Base-by-base conservation (phyloP, 2,888 invertebrate genomes). In the Amblyjoppa fuscipennis region DNA sequence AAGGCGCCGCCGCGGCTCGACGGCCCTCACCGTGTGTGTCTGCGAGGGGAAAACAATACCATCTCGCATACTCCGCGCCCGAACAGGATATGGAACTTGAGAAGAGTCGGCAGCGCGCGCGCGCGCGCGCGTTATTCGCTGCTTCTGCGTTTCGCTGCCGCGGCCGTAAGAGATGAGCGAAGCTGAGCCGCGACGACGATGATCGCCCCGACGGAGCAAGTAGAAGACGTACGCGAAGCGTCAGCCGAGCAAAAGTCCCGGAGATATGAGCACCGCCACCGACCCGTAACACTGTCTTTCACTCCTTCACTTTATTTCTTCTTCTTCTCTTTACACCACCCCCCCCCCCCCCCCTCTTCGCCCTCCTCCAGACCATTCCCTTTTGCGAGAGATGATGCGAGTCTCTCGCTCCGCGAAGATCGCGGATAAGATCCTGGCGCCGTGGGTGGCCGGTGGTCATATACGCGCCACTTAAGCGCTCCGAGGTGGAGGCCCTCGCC, bases 81-180 rank as follows among this genome's bases (percentile, higher is more conserved):
- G 90, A 93, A 91, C 93, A 93, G 94, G 94, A 93, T 93, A 92
- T 92, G 94, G 92, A 93, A 92, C 90, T 90, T 88, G 91, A 92
- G 92, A 91, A 90, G 90, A 88, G 79, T 76, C 38, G 61, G 34
- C 41, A 87, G 84, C 81, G 83, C 76, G 71, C 20, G 20, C 20
- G 20, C 20, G 20, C 20, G 20, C 20, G 20, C 20, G 74, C 68
- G 56, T 34, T 34, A 59, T 71, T 68, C 53, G 79, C 64, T 51
- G 74, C 81, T 51, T 51, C 49, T 81, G 81, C 85, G 83, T 83
- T 79, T 75, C 61, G 79, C 82, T 66, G 82, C n/a, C 73, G 25
- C 56, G n/a, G 53, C 56, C 66, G 51, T 34, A 69, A 74, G 38
- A 64, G 69, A 70, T 61, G 76, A 71, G 80, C 28, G 84, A 77